Evolutionary conservation across 1,140 invertebrate genomes (phyloP).

Genomic region (Microvelia longipes): DNA sequence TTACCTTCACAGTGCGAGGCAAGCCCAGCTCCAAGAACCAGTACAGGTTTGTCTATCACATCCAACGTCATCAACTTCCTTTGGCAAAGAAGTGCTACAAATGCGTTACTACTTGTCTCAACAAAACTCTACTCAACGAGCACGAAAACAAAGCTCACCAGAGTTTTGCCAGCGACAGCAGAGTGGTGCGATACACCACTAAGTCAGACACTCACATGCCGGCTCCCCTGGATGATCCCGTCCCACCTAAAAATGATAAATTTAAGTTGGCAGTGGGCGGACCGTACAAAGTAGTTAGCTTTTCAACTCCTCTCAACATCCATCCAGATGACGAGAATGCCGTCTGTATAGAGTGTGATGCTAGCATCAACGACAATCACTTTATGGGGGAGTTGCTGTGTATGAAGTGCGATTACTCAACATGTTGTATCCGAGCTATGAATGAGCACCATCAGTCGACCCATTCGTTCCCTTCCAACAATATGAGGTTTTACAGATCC

Average conservation of each 20-base stretch:
- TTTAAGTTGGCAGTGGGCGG: not conserved
- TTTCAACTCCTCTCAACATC: not conserved
- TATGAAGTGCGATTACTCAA: conserved; percentile 3
- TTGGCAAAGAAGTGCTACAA: conserved; percentile 3
- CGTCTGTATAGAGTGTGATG: conserved; percentile 5
- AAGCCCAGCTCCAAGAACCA: not conserved
- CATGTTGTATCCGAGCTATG: conserved; percentile 7
- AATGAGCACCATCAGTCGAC: conserved; percentile 1
- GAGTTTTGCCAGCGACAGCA: not conserved
- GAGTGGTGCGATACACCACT: not conserved
- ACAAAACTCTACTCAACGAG: conserved; percentile 4
- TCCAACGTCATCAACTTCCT: conserved; percentile 4
- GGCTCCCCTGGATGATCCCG: not conserved
- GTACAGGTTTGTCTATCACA: not conserved
- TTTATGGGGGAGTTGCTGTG: conserved; percentile 4
- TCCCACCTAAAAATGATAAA: not conserved
- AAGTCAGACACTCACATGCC: conserved; percentile 1
- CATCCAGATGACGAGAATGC: not conserved
- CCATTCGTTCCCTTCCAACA: conserved; percentile 2
- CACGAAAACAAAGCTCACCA: conserved; percentile 4
- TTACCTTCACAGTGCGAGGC: not conserved
- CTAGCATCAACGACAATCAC: conserved; percentile 1
- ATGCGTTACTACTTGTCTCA: conserved; percentile 1
- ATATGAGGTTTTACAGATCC: not conserved
- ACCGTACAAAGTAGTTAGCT: not conserved